Conservation (phyloP, 2,888 invertebrate genomes). For the Cryptophagus acutangulus region DNA sequence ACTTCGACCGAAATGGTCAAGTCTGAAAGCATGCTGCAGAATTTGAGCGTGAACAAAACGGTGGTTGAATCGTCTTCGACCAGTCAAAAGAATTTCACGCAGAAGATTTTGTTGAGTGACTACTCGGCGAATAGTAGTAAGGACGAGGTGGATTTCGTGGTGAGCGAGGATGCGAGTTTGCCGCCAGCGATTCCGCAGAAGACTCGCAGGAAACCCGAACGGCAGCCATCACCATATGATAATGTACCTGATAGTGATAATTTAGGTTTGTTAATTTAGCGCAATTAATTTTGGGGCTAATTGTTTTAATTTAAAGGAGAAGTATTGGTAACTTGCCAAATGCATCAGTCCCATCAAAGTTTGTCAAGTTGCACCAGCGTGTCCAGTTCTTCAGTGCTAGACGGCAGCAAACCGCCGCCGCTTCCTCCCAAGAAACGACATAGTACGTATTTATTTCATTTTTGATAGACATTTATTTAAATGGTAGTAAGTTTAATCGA, state of each 20-base stretch:
- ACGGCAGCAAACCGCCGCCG: conserved; percentile 78
- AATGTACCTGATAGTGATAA: conserved; percentile 54
- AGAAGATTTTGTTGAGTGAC: too few species aligned
- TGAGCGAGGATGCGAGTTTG: conserved; percentile 29
- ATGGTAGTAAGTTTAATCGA: conserved; percentile 2
- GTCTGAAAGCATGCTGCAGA: conserved; percentile 36
- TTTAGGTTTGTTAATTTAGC: conserved; percentile 27
- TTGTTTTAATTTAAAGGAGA: conserved; percentile 33
- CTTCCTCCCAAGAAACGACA: conserved; percentile 90
- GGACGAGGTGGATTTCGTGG: conserved; percentile 10
- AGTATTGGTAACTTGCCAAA: conserved; percentile 45
- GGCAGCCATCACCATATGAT: conserved; percentile 66
- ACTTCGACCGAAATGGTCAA: conserved; percentile 32
- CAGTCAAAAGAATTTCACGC: not conserved
- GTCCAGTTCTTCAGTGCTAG: conserved; percentile 41
- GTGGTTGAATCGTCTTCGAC: conserved; percentile 10
- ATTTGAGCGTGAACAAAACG: conserved; percentile 21
- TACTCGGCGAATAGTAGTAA: not conserved
- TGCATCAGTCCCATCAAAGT: conserved; percentile 46
- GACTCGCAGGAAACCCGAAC: conserved; percentile 53
- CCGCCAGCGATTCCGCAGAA: conserved; percentile 64
- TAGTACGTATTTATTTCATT: conserved; percentile 64
- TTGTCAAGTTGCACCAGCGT: conserved; percentile 31
- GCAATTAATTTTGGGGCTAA: conserved; percentile 10
- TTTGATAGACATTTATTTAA: conserved; percentile 16